Percentiles rank a stretch among this genome's conserved stretches.
Evolutionary conservation across 1,140 invertebrate genomes (phyloP).

Genomic region (Pollicipes pollicipes): DNA sequence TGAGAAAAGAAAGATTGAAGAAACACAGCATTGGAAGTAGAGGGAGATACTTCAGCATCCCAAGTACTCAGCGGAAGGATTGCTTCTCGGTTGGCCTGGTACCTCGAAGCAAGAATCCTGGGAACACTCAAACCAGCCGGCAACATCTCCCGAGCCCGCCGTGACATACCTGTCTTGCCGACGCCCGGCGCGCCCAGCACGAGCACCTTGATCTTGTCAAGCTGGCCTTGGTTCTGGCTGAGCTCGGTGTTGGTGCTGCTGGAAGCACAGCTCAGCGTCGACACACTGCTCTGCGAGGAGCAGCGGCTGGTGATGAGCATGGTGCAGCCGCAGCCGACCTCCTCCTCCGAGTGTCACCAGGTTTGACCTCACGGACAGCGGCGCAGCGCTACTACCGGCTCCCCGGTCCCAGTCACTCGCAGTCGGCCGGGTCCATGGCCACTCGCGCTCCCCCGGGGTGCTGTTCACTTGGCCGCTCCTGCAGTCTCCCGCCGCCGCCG

Average conservation of each 20-base stretch:
- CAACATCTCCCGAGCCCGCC: too few relatives aligned
- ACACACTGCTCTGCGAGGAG: background rate
- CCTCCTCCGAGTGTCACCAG: too few relatives aligned
- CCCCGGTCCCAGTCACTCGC: background rate
- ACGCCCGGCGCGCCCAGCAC: slow-evolving; percentile 67
- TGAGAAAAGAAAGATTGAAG: too few relatives aligned
- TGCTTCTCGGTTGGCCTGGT: too few relatives aligned
- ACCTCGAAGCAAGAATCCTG: too few relatives aligned
- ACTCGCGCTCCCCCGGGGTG: too few relatives aligned
- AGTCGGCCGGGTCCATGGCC: background rate
- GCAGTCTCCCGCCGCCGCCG: too few relatives aligned
- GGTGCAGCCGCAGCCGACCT: background rate
- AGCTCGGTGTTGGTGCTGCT: background rate
- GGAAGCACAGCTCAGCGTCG: background rate
- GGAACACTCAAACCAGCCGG: too few relatives aligned
- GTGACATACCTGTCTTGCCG: slow-evolving; percentile 61
- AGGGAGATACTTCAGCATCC: too few relatives aligned
- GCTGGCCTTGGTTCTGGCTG: background rate
- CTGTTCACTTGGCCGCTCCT: background rate
- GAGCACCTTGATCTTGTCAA: slow-evolving; percentile 54
- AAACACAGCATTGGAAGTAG: too few relatives aligned
- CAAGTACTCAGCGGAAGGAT: too few relatives aligned
- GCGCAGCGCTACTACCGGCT: background rate
- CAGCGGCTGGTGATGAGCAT: background rate
- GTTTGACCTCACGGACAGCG: background rate